Evolutionary conservation across 2,888 invertebrate genomes (phyloP).

Genomic region (Chelonus formosanus): DNA sequence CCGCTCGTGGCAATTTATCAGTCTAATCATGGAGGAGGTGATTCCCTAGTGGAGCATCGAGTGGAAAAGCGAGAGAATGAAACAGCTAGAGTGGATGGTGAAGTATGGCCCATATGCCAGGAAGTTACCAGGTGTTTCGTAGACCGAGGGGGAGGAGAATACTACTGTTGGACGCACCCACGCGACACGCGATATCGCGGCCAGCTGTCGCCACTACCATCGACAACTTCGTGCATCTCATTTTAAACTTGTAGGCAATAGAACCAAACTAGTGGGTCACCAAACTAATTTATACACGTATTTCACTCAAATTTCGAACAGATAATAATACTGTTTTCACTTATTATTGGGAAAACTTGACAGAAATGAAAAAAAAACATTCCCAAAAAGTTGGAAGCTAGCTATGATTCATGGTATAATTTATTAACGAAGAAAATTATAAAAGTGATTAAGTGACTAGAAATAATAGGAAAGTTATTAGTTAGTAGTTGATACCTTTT

Average conservation of each 20-base stretch:
- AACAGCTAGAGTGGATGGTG: constrained; percentile 15
- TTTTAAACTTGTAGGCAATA: background rate
- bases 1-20: constrained; percentile 47
- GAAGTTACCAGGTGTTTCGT: constrained; percentile 50
- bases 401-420: too few relatives aligned
- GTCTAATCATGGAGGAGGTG: constrained; percentile 53
- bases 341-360: too few relatives aligned
- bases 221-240: constrained; percentile 27
- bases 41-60: constrained; percentile 41
- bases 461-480: too few relatives aligned
- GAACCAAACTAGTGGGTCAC: too few relatives aligned
- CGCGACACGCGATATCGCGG: constrained; percentile 48
- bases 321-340: too few relatives aligned
- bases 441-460: background rate
- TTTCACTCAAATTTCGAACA: too few relatives aligned
- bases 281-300: too few relatives aligned
- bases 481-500: too few relatives aligned
- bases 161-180: constrained; percentile 43
- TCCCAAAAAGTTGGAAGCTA: too few relatives aligned
- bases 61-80: constrained; percentile 21
- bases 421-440: background rate
- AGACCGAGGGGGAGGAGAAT: constrained; percentile 32
- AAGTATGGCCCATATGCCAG: constrained; percentile 47
- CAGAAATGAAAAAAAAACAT: too few relatives aligned
- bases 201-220: constrained; percentile 48